Base-by-base conservation (phyloP, 2,113 vertebrate species). In the Herpetotheres cachinnans region DNA sequence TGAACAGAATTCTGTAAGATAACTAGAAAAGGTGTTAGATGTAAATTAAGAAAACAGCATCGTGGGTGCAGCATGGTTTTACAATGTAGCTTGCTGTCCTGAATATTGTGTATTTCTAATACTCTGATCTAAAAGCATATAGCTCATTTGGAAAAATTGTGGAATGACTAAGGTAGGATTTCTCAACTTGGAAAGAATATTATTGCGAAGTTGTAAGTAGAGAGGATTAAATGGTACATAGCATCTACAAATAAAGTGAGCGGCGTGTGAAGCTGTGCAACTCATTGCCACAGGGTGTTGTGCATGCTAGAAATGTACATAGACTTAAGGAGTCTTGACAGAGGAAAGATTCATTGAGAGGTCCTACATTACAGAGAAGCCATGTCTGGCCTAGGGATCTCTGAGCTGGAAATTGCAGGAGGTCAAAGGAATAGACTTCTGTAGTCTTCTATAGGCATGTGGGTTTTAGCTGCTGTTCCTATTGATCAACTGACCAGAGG, bases 231-330 rank as follows among this genome's bases (percentile, higher is more conserved):
- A 65, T 69, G 50, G 14, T n/a, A 20, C 5, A 0, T 49, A 19
- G 11, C 19, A 42, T 67, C 42, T 44, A 10, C 58, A 78, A 30
- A 30, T 0, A 77, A 38, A 56, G 34, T 2, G 52, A 86, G 42
- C 66, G 6, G 1, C 16, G 18, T 17, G 6, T 42, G 78, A 47
- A 69, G 44, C 78, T 87, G 38, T 38, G 82, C 30, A 70, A 0
- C 6, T 88, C 32, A 44, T 46, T 79, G 46, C 36, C 13, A 3
- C 38, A 11, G 82, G 65, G 15, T 6, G 1, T 5, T 56, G 49
- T 27, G 18, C 5, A 3, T 40, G n/a, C 52, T 49, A 6, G 38
- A 52, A 69, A 21, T 5, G 3, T 32, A 3, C 0, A 0, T 82
- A 61, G 29, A 6, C 62, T 76, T 40, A 59, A 69, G 73, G 70